Base-by-base conservation (phyloP, 1,140 invertebrate species). In the Platyscapa corneri region DNA sequence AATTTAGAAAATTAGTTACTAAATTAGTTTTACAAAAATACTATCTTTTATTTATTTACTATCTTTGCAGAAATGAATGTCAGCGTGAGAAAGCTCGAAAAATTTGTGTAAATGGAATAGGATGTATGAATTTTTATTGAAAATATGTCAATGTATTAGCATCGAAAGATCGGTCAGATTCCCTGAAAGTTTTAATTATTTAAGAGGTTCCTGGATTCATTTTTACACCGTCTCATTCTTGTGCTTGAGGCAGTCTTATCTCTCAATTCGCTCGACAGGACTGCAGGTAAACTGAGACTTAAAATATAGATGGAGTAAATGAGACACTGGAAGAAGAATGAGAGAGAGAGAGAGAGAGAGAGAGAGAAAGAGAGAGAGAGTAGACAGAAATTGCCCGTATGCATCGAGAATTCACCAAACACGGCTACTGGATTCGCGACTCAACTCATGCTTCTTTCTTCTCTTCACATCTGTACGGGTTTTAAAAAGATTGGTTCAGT, bases 341-440 rank as follows among this genome's bases (percentile, higher is more conserved):
- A 74, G 20, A 76, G n/a, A 76, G 74, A n/a, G 32, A n/a, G 77
- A 72, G 32, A 37, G 12, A 20, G 6, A 37, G 5, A 14, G 67
- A 34, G 70, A 27, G 34, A 42, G 70, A 42, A 5, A 74, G 20
- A 42, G 6, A 74, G 12, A 67, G 49, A 18, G 18, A 18, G 18
- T 14, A 10, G 2, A 53, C 16, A 53, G 49, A 67, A 67, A 34
- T 3, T 30, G 18, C 18, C n/a, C 18, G 20, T 77, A 20, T 39
- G 49, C 46, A 37, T 78, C 27, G 42, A 37, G 12, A 42, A 49
- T 42, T 49, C 60, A 53, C 37, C 60, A 46, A 88, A 91, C 90
- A 91, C 87, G 90, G 91, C 91, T 92, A 92, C 91, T 88, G 91
- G 91, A 92, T 91, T 92, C 90, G 91, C 90, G 89, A 91, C 90